Conservation (phyloP, 1,140 invertebrate genomes). For the Lordiphosa stackelbergi region DNA sequence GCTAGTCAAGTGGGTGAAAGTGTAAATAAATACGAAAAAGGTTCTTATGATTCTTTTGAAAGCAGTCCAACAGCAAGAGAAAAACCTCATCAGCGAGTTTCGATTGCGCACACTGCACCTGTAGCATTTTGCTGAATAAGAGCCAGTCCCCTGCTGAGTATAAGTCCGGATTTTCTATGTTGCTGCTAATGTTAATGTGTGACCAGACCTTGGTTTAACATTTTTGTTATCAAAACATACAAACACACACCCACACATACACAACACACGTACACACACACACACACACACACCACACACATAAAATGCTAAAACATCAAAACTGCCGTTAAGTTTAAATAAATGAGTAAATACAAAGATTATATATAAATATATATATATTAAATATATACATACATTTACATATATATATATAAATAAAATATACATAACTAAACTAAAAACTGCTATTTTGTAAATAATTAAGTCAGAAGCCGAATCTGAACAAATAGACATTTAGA, state of each 20-base stretch:
- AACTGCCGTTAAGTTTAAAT: constrained; percentile 75
- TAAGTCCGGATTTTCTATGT: too few relatives aligned
- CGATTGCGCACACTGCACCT: too few relatives aligned
- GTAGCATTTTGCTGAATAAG: too few relatives aligned
- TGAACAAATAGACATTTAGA: constrained; percentile 63
- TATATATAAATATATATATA: constrained; percentile 53
- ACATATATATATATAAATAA: constrained; percentile 44
- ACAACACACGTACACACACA: constrained; percentile 21
- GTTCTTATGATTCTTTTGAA: too few relatives aligned
- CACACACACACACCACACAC: constrained; percentile 20
- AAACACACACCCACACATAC: constrained; percentile 30
- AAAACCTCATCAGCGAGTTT: too few relatives aligned
- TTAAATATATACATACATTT: constrained; percentile 53
- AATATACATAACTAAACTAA: constrained; percentile 56
- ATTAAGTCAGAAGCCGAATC: constrained; percentile 62
- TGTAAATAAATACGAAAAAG: too few relatives aligned
- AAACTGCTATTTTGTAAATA: constrained; percentile 72
- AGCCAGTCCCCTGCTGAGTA: too few relatives aligned
- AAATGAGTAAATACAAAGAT: constrained; percentile 62
- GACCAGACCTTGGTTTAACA: constrained; percentile 18
- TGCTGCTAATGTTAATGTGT: too few relatives aligned
- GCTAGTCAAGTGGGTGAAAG: too few relatives aligned
- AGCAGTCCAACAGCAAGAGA: too few relatives aligned
- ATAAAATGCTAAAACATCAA: constrained; percentile 67
- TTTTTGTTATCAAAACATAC: constrained; percentile 26